Evolutionary conservation across 2,888 invertebrate genomes (phyloP).

Genomic region (Ectropis crepuscularia): DNA sequence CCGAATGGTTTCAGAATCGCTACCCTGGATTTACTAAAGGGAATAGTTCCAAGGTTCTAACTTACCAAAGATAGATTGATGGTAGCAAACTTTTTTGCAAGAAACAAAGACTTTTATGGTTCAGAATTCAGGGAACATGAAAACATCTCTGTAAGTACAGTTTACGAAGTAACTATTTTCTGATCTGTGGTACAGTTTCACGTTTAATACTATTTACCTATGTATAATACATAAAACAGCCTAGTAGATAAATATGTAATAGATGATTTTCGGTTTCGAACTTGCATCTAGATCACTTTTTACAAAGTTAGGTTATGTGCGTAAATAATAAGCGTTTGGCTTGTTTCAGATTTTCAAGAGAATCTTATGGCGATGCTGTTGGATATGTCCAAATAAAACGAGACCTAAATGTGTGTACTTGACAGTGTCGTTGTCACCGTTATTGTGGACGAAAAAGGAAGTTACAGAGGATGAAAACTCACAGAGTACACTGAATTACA

Average conservation of each 20-base stretch:
- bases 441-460: no score
- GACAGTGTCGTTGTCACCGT: slow-evolving; percentile 46
- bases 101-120: slow-evolving; percentile 17
- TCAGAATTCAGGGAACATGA: slow-evolving; percentile 16
- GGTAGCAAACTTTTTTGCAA: no score
- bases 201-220: slow-evolving; percentile 2
- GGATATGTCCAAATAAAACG: slow-evolving; percentile 47
- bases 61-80: no score
- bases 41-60: no score
- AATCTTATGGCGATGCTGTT: slow-evolving; percentile 47
- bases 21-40: no score
- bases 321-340: slow-evolving; percentile 3
- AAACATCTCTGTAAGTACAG: slow-evolving; percentile 25
- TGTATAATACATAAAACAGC: slow-evolving; percentile 5
- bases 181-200: slow-evolving; percentile 9
- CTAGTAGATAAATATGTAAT: slow-evolving; percentile 7
- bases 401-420: slow-evolving; percentile 40
- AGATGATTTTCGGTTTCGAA: no score
- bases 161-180: no score
- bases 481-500: no score
- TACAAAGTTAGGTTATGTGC: no score
- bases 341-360: slow-evolving; percentile 27
- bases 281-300: no score
- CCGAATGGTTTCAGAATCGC: no score
- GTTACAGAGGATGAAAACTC: no score